Percentiles rank a stretch among this genome's conserved stretches.
These are phyloP conservation scores for Drosophila nr. perissopoda DNA, from an alignment of 2,888 invertebrate species.

Conservation along the genomic window DNA sequence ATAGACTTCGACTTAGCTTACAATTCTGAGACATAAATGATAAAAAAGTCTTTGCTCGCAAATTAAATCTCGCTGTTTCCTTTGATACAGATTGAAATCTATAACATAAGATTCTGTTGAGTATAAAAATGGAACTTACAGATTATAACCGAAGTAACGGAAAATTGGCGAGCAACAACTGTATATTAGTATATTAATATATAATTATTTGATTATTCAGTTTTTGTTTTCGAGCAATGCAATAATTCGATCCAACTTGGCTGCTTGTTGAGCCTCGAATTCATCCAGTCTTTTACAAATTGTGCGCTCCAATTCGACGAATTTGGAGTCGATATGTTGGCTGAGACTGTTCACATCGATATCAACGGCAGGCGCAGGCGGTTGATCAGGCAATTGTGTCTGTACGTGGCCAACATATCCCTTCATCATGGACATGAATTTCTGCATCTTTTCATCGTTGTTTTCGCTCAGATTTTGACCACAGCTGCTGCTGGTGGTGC, in stretches of 20 bases:
- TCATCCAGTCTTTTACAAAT: slow-evolving; percentile 68
- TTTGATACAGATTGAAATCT: neutral
- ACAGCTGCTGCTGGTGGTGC: slow-evolving; percentile 39
- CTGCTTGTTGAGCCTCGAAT: slow-evolving; percentile 71
- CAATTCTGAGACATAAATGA: neutral
- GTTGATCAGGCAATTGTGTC: neutral
- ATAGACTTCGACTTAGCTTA: neutral
- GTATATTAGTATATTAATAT: neutral
- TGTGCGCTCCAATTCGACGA: slow-evolving; percentile 68
- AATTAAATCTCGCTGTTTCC: neutral
- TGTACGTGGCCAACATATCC: slow-evolving; percentile 24
- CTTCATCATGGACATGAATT: slow-evolving; percentile 70
- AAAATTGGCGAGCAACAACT: neutral
- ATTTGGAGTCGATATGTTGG: slow-evolving; percentile 70
- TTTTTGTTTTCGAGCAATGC: slow-evolving; percentile 64
- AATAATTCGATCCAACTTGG: slow-evolving; percentile 80
- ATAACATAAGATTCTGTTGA: neutral
- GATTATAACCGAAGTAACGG: neutral
- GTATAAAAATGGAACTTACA: neutral
- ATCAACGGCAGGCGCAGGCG: neutral
- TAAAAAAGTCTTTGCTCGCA: neutral
- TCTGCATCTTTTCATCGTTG: slow-evolving; percentile 74
- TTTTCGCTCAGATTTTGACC: slow-evolving; percentile 32
- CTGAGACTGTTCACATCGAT: slow-evolving; percentile 43
- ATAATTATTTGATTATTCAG: slow-evolving; percentile 16